These are phyloP conservation scores for Sitobion miscanthi DNA, from an alignment of 1,140 invertebrate species.

Conservation along the genomic window DNA sequence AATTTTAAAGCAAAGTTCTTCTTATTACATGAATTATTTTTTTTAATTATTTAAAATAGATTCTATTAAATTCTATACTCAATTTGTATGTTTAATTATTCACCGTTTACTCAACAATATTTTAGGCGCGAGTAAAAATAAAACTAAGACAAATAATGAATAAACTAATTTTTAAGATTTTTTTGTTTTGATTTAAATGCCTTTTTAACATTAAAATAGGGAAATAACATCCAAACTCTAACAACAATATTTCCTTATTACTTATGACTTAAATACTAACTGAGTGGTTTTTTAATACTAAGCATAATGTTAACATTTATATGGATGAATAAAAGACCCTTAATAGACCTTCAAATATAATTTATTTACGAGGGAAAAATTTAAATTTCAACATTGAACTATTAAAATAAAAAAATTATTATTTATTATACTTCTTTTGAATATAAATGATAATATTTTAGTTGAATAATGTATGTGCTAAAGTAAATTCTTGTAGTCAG, in stretches of 20 bases:
- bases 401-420: not conserved
- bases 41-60: not conserved
- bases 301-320: not conserved
- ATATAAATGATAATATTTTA: not conserved
- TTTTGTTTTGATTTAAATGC: not conserved
- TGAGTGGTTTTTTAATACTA: no score
- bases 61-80: not conserved
- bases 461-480: not conserved
- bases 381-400: not conserved
- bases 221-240: not conserved
- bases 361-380: not conserved
- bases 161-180: not conserved
- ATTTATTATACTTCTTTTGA: not conserved
- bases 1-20: not conserved
- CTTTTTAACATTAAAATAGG: not conserved
- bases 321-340: not conserved
- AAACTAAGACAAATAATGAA: not conserved
- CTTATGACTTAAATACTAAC: not conserved
- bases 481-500: no score
- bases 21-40: not conserved
- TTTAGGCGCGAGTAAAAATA: not conserved
- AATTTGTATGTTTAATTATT: not conserved
- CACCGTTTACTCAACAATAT: not conserved
- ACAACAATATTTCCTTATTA: not conserved
- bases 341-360: not conserved